A percentile compares a stretch with the other conserved stretches of the same genome.
These are phyloP conservation scores for Polypedilum vanderplanki DNA, from an alignment of 1,140 invertebrate genomes.

Conservation along the genomic window DNA sequence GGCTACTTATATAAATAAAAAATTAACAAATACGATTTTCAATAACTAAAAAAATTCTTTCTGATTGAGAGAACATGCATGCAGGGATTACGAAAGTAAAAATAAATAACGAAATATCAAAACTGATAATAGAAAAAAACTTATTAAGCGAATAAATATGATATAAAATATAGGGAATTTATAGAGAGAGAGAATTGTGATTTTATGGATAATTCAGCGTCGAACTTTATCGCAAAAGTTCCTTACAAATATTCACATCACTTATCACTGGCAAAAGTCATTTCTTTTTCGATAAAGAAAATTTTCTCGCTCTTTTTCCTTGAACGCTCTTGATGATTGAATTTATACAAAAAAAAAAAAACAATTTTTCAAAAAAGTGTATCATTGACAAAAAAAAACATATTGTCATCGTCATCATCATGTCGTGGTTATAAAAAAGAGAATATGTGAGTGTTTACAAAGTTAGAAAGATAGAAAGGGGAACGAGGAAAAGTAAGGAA, in stretches of 20 bases:
- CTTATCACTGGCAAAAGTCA: too few species aligned
- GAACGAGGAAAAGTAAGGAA: background rate
- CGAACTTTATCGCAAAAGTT: background rate
- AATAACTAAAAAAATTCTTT: background rate
- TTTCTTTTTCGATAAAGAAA: too few species aligned
- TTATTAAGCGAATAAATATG: background rate
- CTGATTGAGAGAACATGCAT: background rate
- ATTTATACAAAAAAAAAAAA: background rate
- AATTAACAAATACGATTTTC: too few species aligned
- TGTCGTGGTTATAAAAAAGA: slow-evolving; percentile 13
- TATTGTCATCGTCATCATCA: slow-evolving; percentile 11
- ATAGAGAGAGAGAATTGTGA: background rate
- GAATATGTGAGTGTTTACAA: background rate
- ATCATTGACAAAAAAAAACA: background rate
- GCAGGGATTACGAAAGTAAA: slow-evolving; percentile 21
- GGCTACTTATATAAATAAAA: too few species aligned
- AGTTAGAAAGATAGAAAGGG: background rate
- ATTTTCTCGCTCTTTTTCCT: too few species aligned
- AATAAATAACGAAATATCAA: background rate
- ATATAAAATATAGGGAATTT: background rate
- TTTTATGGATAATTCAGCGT: slow-evolving; percentile 21
- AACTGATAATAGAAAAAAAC: background rate
- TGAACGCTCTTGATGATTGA: too few species aligned
- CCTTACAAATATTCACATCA: too few species aligned
- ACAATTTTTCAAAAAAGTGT: background rate